Conservation (phyloP, 2,113 vertebrate genomes). For the Solea solea region DNA sequence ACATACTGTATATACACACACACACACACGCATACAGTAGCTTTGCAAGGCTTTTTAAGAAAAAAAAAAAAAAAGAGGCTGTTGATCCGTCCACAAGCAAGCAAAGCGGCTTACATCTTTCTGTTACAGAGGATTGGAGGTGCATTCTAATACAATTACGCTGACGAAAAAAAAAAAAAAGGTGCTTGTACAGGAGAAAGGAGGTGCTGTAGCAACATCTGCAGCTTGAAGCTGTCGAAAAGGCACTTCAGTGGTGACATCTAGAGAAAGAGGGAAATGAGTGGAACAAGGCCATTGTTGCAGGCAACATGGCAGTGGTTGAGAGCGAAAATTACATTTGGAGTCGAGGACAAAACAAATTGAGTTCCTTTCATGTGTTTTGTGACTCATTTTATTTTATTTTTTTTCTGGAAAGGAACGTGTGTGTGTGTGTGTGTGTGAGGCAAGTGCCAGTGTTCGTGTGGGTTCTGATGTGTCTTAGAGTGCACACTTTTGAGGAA, state of each 20-base stretch:
- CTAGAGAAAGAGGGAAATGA: conserved; percentile 52
- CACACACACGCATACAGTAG: conserved; percentile 30
- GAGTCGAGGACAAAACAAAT: conserved; percentile 35
- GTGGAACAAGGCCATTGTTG: conserved; percentile 57
- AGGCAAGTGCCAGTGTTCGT: conserved; percentile 8
- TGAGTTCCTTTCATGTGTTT: conserved; percentile 38
- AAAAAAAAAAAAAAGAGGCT: conserved; percentile 57
- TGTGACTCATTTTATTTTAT: conserved; percentile 9
- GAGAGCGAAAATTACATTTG: conserved; percentile 43
- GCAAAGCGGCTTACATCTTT: conserved; percentile 74
- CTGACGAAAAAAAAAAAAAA: conserved; percentile 48
- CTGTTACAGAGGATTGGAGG: conserved; percentile 72
- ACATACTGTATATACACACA: conserved; percentile 17
- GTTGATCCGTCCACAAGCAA: conserved; percentile 74
- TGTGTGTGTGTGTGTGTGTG: conserved; percentile 9
- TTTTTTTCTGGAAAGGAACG: conserved; percentile 22
- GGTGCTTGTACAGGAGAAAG: conserved; percentile 55
- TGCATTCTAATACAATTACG: conserved; percentile 79
- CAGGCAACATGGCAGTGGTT: conserved; percentile 34
- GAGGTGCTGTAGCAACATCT: conserved; percentile 51
- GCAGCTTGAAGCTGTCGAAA: conserved; percentile 45
- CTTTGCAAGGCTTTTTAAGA: conserved; percentile 68
- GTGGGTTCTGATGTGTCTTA: conserved; percentile 24
- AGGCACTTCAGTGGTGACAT: conserved; percentile 41
- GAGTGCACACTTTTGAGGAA: conserved; percentile 10